phyloP scores from a whole-genome alignment of 2,113 vertebrate genomes.

The Ciconia maguari region DNA sequence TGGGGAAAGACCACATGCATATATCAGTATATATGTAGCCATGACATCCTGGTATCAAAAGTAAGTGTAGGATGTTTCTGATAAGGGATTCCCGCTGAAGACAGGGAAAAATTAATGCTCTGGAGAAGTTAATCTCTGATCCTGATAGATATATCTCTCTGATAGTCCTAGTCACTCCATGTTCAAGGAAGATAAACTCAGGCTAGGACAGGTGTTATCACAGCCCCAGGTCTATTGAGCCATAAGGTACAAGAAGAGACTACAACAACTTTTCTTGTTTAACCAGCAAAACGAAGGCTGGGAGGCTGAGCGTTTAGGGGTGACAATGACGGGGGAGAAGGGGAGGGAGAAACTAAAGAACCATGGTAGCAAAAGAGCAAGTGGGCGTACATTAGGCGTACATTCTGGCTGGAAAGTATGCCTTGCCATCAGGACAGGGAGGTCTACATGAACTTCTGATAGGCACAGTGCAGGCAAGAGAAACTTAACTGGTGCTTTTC shows the following conservation, averaged over 20 bases:
- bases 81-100: background rate
- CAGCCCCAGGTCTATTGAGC: background rate
- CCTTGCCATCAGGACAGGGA: background rate
- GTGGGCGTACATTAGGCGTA: background rate
- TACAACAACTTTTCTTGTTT: background rate
- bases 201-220: background rate
- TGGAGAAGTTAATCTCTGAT: background rate
- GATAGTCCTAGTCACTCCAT: background rate
- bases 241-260: background rate
- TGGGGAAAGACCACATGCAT: background rate
- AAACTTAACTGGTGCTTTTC: background rate
- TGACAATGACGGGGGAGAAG: background rate
- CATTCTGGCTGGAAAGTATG: background rate
- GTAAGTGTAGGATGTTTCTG: background rate
- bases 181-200: background rate
- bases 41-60: background rate
- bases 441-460: background rate
- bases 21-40: background rate
- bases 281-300: background rate
- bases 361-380: background rate
- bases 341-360: background rate
- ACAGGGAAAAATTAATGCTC: background rate
- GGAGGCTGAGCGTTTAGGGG: background rate
- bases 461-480: background rate
- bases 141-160: background rate